A percentile compares a stretch with the other conserved stretches of the same genome.
Conservation (phyloP, 2,888 invertebrate genomes). For the Incurvaria masculella region DNA sequence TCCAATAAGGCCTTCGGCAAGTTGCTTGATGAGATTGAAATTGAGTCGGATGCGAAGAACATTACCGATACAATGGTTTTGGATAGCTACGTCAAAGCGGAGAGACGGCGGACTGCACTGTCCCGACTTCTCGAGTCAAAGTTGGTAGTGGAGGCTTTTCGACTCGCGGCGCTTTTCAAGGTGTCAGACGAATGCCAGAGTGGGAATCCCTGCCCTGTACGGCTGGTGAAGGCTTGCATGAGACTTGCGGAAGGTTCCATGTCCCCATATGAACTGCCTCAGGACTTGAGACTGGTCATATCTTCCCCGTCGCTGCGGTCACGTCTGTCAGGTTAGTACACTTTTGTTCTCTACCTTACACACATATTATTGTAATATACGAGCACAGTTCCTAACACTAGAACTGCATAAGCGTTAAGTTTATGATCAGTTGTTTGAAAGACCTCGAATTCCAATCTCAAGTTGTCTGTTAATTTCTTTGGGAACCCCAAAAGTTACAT, state of each 20-base stretch:
- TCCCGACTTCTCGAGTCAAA: constrained; percentile 54
- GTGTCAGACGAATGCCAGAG: constrained; percentile 40
- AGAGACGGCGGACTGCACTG: constrained; percentile 47
- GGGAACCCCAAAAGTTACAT: too few relatives aligned
- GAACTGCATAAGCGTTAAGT: too few relatives aligned
- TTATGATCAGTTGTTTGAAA: too few relatives aligned
- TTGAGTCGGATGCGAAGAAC: constrained; percentile 42
- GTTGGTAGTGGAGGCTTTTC: constrained; percentile 58
- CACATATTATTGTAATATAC: too few relatives aligned
- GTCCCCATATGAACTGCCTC: constrained; percentile 60
- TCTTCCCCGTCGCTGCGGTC: constrained; percentile 36
- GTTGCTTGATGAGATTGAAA: constrained; percentile 40
- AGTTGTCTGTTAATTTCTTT: too few relatives aligned
- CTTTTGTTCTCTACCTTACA: too few relatives aligned
- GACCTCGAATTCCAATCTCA: too few relatives aligned
- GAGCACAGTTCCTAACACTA: too few relatives aligned
- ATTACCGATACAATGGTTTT: constrained; percentile 37
- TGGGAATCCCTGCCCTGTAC: constrained; percentile 43
- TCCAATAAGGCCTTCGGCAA: constrained; percentile 37
- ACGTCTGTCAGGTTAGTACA: constrained; percentile 36
- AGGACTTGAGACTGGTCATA: constrained; percentile 60
- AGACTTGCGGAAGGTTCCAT: constrained; percentile 62
- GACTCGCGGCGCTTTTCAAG: constrained; percentile 54
- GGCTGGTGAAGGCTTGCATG: constrained; percentile 60
- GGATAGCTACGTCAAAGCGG: constrained; percentile 37